A percentile compares a stretch with the other conserved stretches of the same genome.
Evolutionary conservation across 1,140 invertebrate species (phyloP).

Genomic region (Drusus annulatus): DNA sequence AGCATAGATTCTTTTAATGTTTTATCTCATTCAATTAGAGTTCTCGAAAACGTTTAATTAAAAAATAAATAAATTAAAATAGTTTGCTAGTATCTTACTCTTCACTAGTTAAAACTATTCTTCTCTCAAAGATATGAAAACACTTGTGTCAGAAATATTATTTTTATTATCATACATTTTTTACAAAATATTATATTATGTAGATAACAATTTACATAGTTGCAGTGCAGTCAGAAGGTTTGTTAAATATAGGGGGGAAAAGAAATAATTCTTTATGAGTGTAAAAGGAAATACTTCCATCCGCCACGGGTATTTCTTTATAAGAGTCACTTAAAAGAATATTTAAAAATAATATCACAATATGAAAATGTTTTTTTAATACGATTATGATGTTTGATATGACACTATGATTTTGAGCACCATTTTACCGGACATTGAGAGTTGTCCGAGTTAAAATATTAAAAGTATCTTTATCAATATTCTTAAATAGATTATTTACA

Average conservation of each 20-base stretch:
- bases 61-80: too few species aligned
- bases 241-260: conserved; percentile 39
- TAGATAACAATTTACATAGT: conserved; percentile 26
- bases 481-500: conserved; percentile 19
- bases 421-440: conserved; percentile 39
- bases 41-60: too few species aligned
- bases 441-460: conserved; percentile 27
- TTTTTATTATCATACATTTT: conserved; percentile 42
- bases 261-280: conserved; percentile 3
- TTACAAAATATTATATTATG: conserved; percentile 17
- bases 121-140: neutral
- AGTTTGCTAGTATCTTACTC: too few species aligned
- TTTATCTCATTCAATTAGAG: too few species aligned
- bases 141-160: conserved; percentile 24
- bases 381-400: conserved; percentile 44
- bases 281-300: conserved; percentile 28
- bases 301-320: conserved; percentile 30
- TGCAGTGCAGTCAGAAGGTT: conserved; percentile 40
- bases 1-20: too few species aligned
- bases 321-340: conserved; percentile 32
- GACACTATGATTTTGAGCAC: conserved; percentile 46
- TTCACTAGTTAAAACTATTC: too few species aligned
- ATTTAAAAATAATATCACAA: conserved; percentile 45
- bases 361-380: conserved; percentile 42
- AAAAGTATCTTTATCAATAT: conserved; percentile 9